Percentiles rank a stretch among this genome's conserved stretches.
phyloP scores from a whole-genome alignment of 2,113 vertebrate genomes.

The Aspiorhynchus laticeps region DNA sequence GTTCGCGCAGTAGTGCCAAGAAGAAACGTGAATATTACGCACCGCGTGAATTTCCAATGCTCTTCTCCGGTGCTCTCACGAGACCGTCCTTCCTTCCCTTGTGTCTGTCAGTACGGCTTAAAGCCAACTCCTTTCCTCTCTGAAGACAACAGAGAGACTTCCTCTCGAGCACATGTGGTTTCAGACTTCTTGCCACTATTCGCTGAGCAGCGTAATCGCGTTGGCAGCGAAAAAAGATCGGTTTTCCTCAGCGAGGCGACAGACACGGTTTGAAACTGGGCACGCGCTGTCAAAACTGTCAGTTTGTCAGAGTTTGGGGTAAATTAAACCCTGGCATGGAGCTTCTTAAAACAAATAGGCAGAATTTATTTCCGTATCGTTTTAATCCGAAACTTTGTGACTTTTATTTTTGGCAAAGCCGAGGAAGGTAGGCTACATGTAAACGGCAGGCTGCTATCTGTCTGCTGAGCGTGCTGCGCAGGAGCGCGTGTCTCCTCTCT shows the following conservation, averaged over 20 bases:
- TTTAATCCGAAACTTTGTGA: constrained; percentile 6
- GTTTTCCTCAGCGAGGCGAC: constrained; percentile 27
- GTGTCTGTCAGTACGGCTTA: constrained; percentile 12
- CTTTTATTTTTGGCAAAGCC: constrained; percentile 2
- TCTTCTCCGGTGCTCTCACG: constrained; percentile 17
- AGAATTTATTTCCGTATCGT: not conserved
- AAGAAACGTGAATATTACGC: constrained; percentile 13
- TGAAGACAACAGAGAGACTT: constrained; percentile 30
- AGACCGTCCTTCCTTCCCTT: constrained; percentile 19
- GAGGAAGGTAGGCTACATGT: no score
- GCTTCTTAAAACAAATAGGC: not conserved
- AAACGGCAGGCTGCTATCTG: not conserved
- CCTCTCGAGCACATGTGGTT: constrained; percentile 43
- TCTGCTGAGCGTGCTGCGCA: not conserved
- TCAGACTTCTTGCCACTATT: constrained; percentile 36
- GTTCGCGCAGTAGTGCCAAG: not conserved
- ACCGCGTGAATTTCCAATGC: not conserved
- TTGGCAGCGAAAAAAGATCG: constrained; percentile 30
- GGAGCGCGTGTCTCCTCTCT: constrained; percentile 3
- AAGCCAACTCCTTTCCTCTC: constrained; percentile 27
- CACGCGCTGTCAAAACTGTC: constrained; percentile 36
- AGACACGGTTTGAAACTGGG: constrained; percentile 1
- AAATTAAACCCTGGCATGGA: not conserved
- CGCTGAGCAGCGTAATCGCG: constrained; percentile 40
- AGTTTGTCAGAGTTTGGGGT: constrained; percentile 24